Evolutionary conservation across 1,140 invertebrate species (phyloP), one percentile per base, ranked within the genome.

Genomic region (Drosophila murphyi): DNA sequence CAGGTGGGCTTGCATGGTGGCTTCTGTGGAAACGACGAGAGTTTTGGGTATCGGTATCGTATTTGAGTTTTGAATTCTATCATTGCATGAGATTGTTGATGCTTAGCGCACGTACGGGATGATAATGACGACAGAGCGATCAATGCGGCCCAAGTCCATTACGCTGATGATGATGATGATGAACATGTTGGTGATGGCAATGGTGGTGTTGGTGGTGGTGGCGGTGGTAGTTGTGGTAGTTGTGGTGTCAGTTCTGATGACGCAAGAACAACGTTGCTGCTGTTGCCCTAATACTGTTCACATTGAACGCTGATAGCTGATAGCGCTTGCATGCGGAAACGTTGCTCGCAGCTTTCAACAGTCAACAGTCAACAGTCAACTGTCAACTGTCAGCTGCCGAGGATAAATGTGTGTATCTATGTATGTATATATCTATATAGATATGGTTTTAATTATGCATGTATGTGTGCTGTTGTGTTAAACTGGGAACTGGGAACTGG

Each of bases 1-100:
- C 83, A 87, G 72, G 76, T 87, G 80, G 83, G 85, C 47, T 87
- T 88, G 76, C 73, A 87, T 50, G 83, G 83, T 37, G 69, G 50
- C 54, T 87, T 89, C 83, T 87, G 83, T 87, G 68, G 72, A 76
- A 80, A 72, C 63, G 60, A 69, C 48, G 70, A 78, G 41, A 82
- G 72, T 70, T 80, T 80, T 76, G 54, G 54, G 67, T 59, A 57
- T 72, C 43, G 37, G 59, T 68, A 69, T 85, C 71, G 48, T 54
- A 54, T 68, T 10, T 73, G 29, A 68, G 50, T 81, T 45, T 67
- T 64, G 28, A 35, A 61, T 82, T 82, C 68, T 85, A 79, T 82
- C 82, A 68, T 56, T 43, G 47, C 28, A 54, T 62, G 62, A 64
- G 51, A 39, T 68, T 68, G 54, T 72, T 80, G 70, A 50, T 68